A percentile compares a stretch with the other conserved stretches of the same genome.
These are phyloP conservation scores for Cyclina sinensis DNA, from an alignment of 1,140 invertebrate genomes.

Conservation along the genomic window DNA sequence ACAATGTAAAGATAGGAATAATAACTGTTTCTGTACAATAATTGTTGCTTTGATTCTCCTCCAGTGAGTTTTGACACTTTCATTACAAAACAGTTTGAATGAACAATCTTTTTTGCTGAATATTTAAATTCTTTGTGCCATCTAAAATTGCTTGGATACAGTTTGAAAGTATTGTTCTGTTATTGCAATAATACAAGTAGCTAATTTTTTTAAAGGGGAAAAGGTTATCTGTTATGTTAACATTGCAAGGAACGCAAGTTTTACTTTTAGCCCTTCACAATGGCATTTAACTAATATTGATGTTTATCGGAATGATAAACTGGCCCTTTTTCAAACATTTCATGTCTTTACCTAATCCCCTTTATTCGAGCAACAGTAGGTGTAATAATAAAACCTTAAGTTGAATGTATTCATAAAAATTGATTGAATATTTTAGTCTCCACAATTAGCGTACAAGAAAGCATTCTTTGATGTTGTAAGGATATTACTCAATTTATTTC, in stretches of 20 bases:
- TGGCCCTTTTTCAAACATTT: constrained; percentile 4
- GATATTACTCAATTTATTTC: no score
- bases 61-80: no score
- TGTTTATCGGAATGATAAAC: constrained; percentile 9
- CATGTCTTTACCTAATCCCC: background rate
- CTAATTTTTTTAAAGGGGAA: background rate
- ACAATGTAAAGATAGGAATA: no score
- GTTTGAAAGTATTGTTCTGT: background rate
- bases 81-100: no score
- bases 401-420: background rate
- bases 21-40: no score
- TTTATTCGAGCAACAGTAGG: background rate
- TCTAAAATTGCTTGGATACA: background rate
- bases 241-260: background rate
- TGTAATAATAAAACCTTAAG: background rate
- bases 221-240: constrained; percentile 5
- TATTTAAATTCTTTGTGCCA: background rate
- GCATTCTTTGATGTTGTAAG: no score
- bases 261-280: background rate
- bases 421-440: no score
- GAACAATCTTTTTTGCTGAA: constrained; percentile 9
- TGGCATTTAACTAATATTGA: background rate
- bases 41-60: no score
- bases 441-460: no score
- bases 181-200: background rate